A percentile compares a stretch with the other conserved stretches of the same genome.
Conservation (phyloP, 1,140 invertebrate genomes). For the Paralvinella palmiformis region DNA sequence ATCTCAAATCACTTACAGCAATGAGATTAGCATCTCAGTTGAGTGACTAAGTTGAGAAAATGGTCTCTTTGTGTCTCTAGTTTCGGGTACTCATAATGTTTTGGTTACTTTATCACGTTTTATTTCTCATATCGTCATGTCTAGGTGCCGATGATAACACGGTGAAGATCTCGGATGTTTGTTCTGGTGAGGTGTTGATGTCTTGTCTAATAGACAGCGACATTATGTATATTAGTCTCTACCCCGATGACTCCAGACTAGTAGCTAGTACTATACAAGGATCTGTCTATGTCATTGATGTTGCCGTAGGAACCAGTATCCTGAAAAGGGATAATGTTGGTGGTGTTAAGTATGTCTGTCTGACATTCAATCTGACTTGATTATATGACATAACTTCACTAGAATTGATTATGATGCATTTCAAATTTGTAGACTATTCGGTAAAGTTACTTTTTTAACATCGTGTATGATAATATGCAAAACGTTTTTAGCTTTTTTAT, state of each 20-base stretch:
- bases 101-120: neutral
- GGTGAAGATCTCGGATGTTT: conserved; percentile 6
- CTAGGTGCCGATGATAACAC: conserved; percentile 9
- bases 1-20: neutral
- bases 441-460: too few relatives aligned
- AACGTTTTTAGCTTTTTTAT: too few relatives aligned
- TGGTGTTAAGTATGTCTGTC: neutral
- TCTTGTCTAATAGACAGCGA: neutral
- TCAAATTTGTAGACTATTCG: too few relatives aligned
- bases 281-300: neutral
- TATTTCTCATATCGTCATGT: neutral
- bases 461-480: too few relatives aligned
- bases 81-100: neutral
- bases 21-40: neutral
- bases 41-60: neutral
- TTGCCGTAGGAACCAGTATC: neutral
- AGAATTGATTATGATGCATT: too few relatives aligned
- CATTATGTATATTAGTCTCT: neutral
- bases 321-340: neutral
- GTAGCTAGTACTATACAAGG: neutral
- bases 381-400: too few relatives aligned
- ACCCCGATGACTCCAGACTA: neutral
- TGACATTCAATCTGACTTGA: too few relatives aligned
- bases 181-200: neutral
- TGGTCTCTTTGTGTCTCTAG: neutral